A percentile compares a stretch with the other conserved stretches of the same genome.
phyloP scores from a whole-genome alignment of 1,140 invertebrate genomes.

The Dinothrombium tinctorium region DNA sequence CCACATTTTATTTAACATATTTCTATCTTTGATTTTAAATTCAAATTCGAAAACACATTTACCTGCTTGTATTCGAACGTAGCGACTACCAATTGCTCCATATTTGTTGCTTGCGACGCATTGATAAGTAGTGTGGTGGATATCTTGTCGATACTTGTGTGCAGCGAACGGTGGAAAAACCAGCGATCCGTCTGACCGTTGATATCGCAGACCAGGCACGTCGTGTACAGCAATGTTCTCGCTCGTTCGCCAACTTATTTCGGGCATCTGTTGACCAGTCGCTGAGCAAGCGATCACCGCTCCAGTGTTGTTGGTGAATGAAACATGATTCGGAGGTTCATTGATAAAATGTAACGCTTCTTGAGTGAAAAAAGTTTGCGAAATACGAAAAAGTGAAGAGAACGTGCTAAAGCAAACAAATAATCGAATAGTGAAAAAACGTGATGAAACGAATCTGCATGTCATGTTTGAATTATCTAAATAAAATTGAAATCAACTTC shows the following conservation, averaged over 20 bases:
- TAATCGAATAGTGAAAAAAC: too few relatives aligned
- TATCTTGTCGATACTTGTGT: conserved; percentile 14
- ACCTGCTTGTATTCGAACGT: conserved; percentile 23
- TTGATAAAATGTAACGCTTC: conserved; percentile 37
- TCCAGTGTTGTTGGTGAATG: conserved; percentile 81
- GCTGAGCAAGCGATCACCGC: conserved; percentile 69
- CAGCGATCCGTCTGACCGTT: conserved; percentile 44
- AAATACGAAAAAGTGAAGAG: too few relatives aligned
- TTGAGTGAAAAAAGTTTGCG: too few relatives aligned
- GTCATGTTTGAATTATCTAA: too few relatives aligned
- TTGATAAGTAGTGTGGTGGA: conserved; percentile 19
- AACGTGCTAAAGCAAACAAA: too few relatives aligned
- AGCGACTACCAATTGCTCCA: conserved; percentile 21
- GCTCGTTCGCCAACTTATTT: conserved; percentile 34
- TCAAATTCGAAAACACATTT: too few relatives aligned
- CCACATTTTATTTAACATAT: too few relatives aligned
- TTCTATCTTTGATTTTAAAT: too few relatives aligned
- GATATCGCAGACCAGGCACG: conserved; percentile 26
- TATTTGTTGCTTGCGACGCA: conserved; percentile 22
- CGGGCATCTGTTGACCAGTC: neutral
- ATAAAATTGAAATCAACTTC: too few relatives aligned
- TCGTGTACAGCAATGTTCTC: conserved; percentile 69
- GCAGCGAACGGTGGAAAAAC: conserved; percentile 18
- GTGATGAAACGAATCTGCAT: too few relatives aligned
- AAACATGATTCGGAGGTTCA: conserved; percentile 66